Evolutionary conservation across 2,888 invertebrate species (phyloP).

Genomic region (Sthenelais limicola): DNA sequence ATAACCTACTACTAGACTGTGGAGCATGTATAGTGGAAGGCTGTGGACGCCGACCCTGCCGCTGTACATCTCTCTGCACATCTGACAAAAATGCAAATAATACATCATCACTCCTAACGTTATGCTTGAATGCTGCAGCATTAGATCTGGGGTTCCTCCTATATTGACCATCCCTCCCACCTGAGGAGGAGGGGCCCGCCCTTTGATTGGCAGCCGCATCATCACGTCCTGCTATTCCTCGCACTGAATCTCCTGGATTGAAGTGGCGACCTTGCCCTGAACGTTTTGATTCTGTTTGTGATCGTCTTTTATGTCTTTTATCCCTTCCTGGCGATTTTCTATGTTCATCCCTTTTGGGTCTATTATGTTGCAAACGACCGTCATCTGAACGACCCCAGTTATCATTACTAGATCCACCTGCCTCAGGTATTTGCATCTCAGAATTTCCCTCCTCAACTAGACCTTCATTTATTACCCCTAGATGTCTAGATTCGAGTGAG

Average conservation of each 20-base stretch:
- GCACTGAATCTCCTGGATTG: not conserved
- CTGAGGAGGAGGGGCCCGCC: not conserved
- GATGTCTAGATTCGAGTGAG: not conserved
- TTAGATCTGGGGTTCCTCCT: not conserved
- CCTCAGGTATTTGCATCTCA: no score
- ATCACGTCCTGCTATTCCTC: not conserved
- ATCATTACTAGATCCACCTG: not conserved
- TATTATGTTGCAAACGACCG: not conserved
- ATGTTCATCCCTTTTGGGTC: no score
- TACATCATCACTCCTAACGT: not conserved
- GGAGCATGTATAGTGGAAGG: no score
- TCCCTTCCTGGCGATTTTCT: no score
- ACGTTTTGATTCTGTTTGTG: not conserved
- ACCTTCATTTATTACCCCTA: not conserved
- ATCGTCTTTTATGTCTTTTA: not conserved
- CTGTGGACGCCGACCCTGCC: constrained; percentile 6
- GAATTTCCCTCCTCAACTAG: no score
- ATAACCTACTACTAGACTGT: no score
- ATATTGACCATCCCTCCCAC: not conserved
- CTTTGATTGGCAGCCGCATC: not conserved
- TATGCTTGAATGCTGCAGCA: not conserved
- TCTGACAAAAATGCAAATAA: constrained; percentile 13
- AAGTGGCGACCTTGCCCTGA: not conserved
- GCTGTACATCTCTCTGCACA: constrained; percentile 6
- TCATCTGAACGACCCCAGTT: not conserved